These are phyloP conservation scores for Drosophila obscura DNA, from an alignment of 1,140 invertebrate genomes.

Conservation along the genomic window DNA sequence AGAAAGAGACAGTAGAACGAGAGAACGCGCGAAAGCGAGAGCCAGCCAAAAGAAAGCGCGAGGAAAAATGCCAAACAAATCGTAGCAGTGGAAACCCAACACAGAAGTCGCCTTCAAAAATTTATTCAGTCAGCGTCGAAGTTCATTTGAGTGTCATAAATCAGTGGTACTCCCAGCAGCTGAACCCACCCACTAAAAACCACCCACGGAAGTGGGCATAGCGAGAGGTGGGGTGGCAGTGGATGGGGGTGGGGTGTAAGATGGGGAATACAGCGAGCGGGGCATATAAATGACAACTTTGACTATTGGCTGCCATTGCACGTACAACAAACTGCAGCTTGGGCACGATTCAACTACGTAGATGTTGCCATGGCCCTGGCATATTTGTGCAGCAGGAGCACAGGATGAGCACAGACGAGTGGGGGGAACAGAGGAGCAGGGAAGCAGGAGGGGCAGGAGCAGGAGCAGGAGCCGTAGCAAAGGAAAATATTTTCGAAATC, in stretches of 20 bases:
- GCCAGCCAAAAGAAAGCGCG: slow-evolving; percentile 14
- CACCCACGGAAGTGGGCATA: slow-evolving; percentile 15
- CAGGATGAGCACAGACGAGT: neutral
- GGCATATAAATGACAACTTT: slow-evolving; percentile 71
- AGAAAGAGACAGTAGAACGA: neutral
- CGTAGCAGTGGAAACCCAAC: slow-evolving; percentile 30
- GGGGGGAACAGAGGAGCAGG: neutral
- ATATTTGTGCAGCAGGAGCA: slow-evolving; percentile 50
- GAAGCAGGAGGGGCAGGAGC: neutral
- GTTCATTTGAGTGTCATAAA: slow-evolving; percentile 82
- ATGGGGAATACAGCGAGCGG: slow-evolving; percentile 13
- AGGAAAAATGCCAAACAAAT: slow-evolving; percentile 58
- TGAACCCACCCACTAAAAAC: slow-evolving; percentile 21
- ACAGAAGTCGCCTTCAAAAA: slow-evolving; percentile 64
- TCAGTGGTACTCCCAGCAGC: slow-evolving; percentile 54
- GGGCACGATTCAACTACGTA: slow-evolving; percentile 58
- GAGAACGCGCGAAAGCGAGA: neutral
- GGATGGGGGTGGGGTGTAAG: neutral
- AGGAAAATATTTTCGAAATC: slow-evolving; percentile 67
- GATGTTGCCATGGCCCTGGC: slow-evolving; percentile 32
- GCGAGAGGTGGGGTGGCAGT: neutral
- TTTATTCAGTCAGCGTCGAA: slow-evolving; percentile 79
- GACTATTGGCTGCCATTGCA: slow-evolving; percentile 69
- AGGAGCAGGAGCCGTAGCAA: slow-evolving; percentile 21
- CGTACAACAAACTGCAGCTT: slow-evolving; percentile 73